Evolutionary conservation across 2,797 vertebrate genomes (phyloP).

Genomic region (Parotocinclus haroldoi): DNA sequence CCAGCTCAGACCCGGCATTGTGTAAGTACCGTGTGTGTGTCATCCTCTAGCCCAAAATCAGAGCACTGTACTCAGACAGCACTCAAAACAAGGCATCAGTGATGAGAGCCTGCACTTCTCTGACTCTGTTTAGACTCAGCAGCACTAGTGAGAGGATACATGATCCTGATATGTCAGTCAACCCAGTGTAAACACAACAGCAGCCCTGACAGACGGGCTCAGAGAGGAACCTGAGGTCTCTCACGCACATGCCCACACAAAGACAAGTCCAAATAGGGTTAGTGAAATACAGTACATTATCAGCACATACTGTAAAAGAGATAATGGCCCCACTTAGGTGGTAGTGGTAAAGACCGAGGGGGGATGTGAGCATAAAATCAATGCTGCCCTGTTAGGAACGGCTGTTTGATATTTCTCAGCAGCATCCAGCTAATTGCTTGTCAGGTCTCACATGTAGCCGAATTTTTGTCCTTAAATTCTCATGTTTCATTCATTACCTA

Average conservation of each 20-base stretch:
- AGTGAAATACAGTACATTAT: not conserved
- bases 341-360: slow-evolving; percentile 23
- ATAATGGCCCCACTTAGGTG: slow-evolving; percentile 36
- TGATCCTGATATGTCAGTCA: slow-evolving; percentile 43
- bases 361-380: slow-evolving; percentile 41
- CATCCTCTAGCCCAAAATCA: slow-evolving; percentile 35
- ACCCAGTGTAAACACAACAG: slow-evolving; percentile 37
- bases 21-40: slow-evolving; percentile 31
- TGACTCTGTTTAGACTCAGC: slow-evolving; percentile 29
- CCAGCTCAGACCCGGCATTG: slow-evolving; percentile 31
- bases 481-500: slow-evolving; percentile 22
- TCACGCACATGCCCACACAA: not conserved
- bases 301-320: slow-evolving; percentile 21
- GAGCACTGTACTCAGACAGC: slow-evolving; percentile 33
- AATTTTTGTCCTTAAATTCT: slow-evolving; percentile 8
- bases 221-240: slow-evolving; percentile 9
- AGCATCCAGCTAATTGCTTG: not conserved
- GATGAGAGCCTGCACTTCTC: slow-evolving; percentile 37
- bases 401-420: slow-evolving; percentile 19
- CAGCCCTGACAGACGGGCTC: slow-evolving; percentile 17
- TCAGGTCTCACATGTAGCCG: slow-evolving; percentile 1
- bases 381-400: slow-evolving; percentile 24
- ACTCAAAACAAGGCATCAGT: slow-evolving; percentile 44
- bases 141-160: slow-evolving; percentile 33
- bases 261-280: slow-evolving; percentile 22